A percentile compares a stretch with the other conserved stretches of the same genome.
Evolutionary conservation across 92 coral and sea anemone species (phyloP).

Genomic region (Phymanthus crucifer): DNA sequence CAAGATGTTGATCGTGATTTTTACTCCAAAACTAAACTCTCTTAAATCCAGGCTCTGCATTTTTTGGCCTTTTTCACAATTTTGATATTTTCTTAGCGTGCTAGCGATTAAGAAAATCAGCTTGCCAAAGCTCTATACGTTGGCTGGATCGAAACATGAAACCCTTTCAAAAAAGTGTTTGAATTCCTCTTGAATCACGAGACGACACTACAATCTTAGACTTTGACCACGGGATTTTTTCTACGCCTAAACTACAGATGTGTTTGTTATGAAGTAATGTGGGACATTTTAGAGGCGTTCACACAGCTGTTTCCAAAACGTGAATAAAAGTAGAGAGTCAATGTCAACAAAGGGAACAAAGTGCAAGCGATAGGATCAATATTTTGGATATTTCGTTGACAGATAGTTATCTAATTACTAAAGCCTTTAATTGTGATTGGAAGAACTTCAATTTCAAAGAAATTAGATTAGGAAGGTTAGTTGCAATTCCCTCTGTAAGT

Average conservation of each 20-base stretch:
- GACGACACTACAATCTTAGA: not conserved
- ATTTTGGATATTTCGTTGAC: not conserved
- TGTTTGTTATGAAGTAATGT: not conserved
- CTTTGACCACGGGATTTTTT: not conserved
- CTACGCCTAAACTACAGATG: not conserved
- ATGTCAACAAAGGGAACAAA: not conserved
- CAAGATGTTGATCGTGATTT: not conserved
- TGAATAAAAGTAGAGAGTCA: not conserved
- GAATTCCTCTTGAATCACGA: not conserved
- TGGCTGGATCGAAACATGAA: not conserved
- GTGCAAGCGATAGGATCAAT: slow-evolving; percentile 4
- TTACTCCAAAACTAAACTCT: not conserved
- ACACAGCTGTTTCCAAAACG: not conserved
- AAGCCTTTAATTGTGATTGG: not conserved
- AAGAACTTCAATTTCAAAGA: not conserved
- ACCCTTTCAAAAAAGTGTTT: not conserved
- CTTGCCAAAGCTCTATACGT: not conserved
- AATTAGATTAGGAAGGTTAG: not conserved
- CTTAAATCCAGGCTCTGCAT: not conserved
- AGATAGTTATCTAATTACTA: not conserved
- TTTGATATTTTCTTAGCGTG: not conserved
- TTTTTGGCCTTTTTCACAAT: not conserved
- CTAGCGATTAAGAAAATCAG: not conserved
- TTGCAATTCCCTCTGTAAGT: not conserved
- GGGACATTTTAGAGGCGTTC: not conserved